Evolutionary conservation across 2,888 invertebrate species (phyloP), one percentile per base, ranked within the genome.

Genomic region (Agriopis marginaria): DNA sequence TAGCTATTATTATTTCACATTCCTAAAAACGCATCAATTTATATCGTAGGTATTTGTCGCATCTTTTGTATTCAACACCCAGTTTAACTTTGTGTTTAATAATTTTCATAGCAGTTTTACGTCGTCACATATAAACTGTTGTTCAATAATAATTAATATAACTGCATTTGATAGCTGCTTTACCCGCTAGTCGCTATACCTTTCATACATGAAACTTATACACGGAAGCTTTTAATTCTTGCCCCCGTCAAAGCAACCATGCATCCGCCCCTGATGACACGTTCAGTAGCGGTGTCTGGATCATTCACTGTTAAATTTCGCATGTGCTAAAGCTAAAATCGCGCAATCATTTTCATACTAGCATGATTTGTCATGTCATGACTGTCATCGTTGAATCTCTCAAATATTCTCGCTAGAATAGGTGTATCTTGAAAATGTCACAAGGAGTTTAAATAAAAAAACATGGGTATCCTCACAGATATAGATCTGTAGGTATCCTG

Each of bases 241-340:
- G 32, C 32, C 32, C 32, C 3, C 32, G 32, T 32, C 32, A 23
- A 23, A 23, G 17, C 17, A 32, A 32, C 32, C 5, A 0, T 32
- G 32, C 1, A 32, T 32, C 32, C 32, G 32, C 32, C 32, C 3
- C 32, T 32, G 32, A 23, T 23, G 17, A 23, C 17, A 0, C 17
- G 17, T 23, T 32, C 32, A 32, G 32, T 32, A 32, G 32, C 5
- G 32, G 32, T 5, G 32, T 5, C 5, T 56, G 17, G 0, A 12
- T 39, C 49, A 4, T 60, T n/a, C 17, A 60, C 47, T 60, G 60
- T 14, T 40, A 40, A 9, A 60, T 10, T 45, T 53, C 42, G 62
- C 62, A 62, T 62, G 62, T 53, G 62, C 53, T 53, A 62, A 40
- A 50, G 60, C 49, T 60, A 14, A 49, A 45, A 51, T 17, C 12